Percentiles rank a stretch among this genome's conserved stretches.
Conservation (phyloP, 2,888 invertebrate genomes). For the Nephrocerus scutellatus region DNA sequence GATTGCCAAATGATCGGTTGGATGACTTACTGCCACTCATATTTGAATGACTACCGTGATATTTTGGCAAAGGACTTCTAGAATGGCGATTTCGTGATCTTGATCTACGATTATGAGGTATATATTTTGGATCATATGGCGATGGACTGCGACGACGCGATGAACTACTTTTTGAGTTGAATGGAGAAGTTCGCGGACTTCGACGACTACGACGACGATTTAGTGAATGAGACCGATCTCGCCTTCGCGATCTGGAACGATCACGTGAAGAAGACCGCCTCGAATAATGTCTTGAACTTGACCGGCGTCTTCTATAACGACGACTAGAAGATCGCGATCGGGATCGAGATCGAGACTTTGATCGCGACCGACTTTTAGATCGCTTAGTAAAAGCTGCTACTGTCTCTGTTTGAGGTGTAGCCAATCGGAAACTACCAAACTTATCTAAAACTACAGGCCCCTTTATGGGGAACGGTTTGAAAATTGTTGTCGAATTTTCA, state of each 20-base stretch:
- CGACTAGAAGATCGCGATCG: slow-evolving; percentile 15
- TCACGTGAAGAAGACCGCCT: slow-evolving; percentile 21
- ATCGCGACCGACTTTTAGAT: slow-evolving; percentile 22
- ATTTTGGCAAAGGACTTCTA: too few relatives aligned
- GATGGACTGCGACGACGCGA: slow-evolving; percentile 48
- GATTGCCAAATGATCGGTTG: slow-evolving; percentile 27
- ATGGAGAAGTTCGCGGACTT: slow-evolving; percentile 29
- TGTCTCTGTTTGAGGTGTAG: slow-evolving; percentile 49
- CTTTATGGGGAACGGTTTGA: slow-evolving; percentile 37
- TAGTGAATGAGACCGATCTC: slow-evolving; percentile 34
- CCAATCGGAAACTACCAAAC: slow-evolving; percentile 64
- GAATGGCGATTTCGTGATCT: slow-evolving; percentile 33
- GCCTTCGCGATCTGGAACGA: slow-evolving; percentile 9
- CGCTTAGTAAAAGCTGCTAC: slow-evolving; percentile 10
- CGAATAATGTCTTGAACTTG: too few relatives aligned
- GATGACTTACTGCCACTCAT: slow-evolving; percentile 1
- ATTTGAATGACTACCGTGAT: slow-evolving; percentile 15
- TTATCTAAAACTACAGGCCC: slow-evolving; percentile 62
- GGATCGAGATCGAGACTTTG: slow-evolving; percentile 18
- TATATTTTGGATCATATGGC: slow-evolving; percentile 53
- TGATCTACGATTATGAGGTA: slow-evolving; percentile 22
- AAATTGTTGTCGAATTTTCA: slow-evolving; percentile 43
- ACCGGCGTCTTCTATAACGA: slow-evolving; percentile 29
- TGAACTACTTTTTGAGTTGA: slow-evolving; percentile 44
- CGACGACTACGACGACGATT: slow-evolving; percentile 50